phyloP scores from a whole-genome alignment of 2,113 vertebrate species.

The Boulengeromyrus knoepffleri region DNA sequence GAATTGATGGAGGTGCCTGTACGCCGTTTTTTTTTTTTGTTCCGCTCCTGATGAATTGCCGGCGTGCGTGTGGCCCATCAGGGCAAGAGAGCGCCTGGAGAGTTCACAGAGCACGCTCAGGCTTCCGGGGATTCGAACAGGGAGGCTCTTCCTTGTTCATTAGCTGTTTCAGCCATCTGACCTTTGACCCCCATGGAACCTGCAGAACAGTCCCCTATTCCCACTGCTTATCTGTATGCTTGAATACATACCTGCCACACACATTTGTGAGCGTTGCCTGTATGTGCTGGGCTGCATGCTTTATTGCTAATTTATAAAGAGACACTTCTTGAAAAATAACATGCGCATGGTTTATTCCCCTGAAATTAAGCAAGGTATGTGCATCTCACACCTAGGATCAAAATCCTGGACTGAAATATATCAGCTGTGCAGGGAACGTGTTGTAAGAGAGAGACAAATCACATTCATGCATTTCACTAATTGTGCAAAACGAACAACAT shows the following conservation, averaged over 20 bases:
- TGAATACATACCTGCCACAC: not conserved
- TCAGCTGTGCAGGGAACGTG: not conserved
- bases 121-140: not conserved
- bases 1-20: conserved; percentile 9
- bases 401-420: not conserved
- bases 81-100: not conserved
- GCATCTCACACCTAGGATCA: not conserved
- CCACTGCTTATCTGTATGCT: not conserved
- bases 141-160: not conserved
- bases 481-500: not conserved
- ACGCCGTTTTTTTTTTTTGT: not conserved
- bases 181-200: not conserved
- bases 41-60: not conserved
- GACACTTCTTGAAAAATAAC: not conserved
- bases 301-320: not conserved
- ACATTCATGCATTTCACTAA: not conserved
- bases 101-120: not conserved
- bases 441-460: not conserved
- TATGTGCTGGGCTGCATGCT: not conserved
- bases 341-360: not conserved
- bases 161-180: not conserved
- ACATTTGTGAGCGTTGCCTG: not conserved
- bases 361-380: not conserved
- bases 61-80: not conserved
- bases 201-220: not conserved